Evolutionary conservation across 2,113 vertebrate genomes (phyloP), one percentile per base, ranked within the genome.

Genomic region (Lucifuga dentata): DNA sequence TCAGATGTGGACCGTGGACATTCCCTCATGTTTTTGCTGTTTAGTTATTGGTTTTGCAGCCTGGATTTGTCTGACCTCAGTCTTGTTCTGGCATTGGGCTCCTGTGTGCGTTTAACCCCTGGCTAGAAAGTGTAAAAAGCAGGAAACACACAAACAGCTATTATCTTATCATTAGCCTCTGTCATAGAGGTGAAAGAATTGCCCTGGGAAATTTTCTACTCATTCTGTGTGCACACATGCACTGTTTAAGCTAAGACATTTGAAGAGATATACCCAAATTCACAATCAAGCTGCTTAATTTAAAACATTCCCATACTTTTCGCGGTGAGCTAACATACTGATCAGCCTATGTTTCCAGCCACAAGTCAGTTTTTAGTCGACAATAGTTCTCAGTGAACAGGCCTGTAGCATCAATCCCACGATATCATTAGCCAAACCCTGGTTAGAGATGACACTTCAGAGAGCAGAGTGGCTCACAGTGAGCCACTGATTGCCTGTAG

Each of bases 401-500:
- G 69, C 59, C 64, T 83, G 76, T 77, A 89, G 84, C 78, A 65
- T 62, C 68, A 56, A 36, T 67, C 76, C 76, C 74, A 80, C 77
- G 82, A 64, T 86, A 76, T 86, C 80, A 86, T 89, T 84, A 85
- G 71, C 81, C 81, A 80, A 86, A 85, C 83, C 68, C 69, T 80
- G 85, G 85, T 90, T 83, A 68, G 76, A 77, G 71, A 88, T 83
- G 88, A 90, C 83, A 85, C 88, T 78, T 68, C 65, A 75, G 56
- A 57, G 81, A 66, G 29, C 44, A 40, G 33, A 63, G 68, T 20
- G 26, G 50, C 73, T 66, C 66, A 45, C 41, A 63, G 82, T 68
- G 60, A 26, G 80, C n/a, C n/a, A n/a, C n/a, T n/a, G 26, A 7
- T 7, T 29, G 26, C 46, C 70, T 80, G 60, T 84, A 86, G 85